Evolutionary conservation across 2,113 vertebrate species (phyloP).

Genomic region (Eidolon helvum): DNA sequence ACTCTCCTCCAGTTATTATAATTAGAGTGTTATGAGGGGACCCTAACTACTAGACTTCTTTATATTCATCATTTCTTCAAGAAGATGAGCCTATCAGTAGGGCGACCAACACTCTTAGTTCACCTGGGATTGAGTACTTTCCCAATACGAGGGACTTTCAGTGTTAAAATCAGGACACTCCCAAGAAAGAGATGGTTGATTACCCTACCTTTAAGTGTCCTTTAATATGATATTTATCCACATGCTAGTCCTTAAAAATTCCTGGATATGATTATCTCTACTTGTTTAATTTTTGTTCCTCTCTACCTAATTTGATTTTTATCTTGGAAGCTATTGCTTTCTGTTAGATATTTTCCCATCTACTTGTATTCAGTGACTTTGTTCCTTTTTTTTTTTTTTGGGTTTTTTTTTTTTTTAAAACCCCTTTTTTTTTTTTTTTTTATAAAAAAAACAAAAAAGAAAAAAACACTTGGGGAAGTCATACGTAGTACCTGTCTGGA

Average conservation of each 20-base stretch:
- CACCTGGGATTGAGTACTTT: neutral
- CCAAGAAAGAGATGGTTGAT: neutral
- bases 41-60: neutral
- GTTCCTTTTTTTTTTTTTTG: neutral
- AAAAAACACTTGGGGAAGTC: too few relatives aligned
- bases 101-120: neutral
- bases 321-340: neutral
- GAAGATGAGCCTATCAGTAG: neutral
- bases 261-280: neutral
- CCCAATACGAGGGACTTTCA: neutral
- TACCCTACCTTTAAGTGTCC: neutral
- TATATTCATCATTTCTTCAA: neutral
- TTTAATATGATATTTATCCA: constrained; percentile 6
- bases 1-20: neutral
- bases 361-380: neutral
- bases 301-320: neutral
- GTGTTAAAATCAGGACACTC: neutral
- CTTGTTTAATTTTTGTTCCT: neutral
- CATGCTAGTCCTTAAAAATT: neutral
- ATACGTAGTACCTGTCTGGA: neutral
- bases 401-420: neutral
- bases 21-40: neutral
- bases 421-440: too few relatives aligned
- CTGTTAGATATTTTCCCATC: neutral
- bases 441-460: too few relatives aligned